Evolutionary conservation across 23 tunicate genomes (phyloP), one percentile per base, ranked within the genome.

Genomic region (Trididemnum clinides): DNA sequence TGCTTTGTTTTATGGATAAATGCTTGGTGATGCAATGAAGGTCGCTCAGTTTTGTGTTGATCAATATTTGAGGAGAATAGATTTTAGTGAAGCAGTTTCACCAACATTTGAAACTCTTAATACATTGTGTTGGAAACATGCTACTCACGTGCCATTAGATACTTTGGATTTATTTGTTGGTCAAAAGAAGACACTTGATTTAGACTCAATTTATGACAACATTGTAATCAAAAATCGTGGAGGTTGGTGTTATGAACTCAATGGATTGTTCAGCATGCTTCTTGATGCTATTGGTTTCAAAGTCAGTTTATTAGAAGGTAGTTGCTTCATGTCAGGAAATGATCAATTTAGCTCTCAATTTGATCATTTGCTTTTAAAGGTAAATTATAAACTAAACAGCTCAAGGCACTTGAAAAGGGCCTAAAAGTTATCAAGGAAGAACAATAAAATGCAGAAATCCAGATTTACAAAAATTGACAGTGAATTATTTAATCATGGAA

Each of bases 91-190:
- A 22, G 27, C 91, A 0, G 51, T 7, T 4, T 30, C 69, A 34
- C 86, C 89, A 1, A 84, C 28, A 36, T 34, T 84, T 38, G 82
- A 78, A 54, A 78, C 72, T 33, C 59, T 90, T 39, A 69, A 15
- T 21, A 54, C 57, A 1, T 66, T 90, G 21, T 90, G 95, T 71
- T 63, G 77, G 79, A 28, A 86, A 34, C 83, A 74, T 5, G 95
- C 36, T 1, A 64, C 82, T 25, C 35, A 51, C 10, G 63, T 90
- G 0, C 95, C 95, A 0, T 27, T 33, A 0, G 95, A 90, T 19
- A 90, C 89, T 2, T 29, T 90, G 62, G 95, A 90, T 57, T 25
- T 85, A 51, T 90, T 90, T 80, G 87, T 83, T 27, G 87, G 89
- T 5, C 64, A 7, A 58, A 33, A 36, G 22, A 90, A 78, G 22